phyloP scores from a whole-genome alignment of 2,888 invertebrate genomes.

The Aproaerema taeniolella region DNA sequence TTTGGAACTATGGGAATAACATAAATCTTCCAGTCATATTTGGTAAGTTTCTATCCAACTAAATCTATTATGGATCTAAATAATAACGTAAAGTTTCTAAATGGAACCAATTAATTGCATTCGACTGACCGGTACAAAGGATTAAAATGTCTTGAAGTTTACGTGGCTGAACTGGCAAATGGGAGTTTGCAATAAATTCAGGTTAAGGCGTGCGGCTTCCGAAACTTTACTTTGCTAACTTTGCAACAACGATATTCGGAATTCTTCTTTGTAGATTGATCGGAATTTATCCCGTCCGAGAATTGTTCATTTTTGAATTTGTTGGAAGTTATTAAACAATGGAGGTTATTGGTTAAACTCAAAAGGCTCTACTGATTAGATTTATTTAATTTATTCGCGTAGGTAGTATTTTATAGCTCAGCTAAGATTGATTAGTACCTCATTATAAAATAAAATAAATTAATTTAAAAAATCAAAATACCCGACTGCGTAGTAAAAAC shows the following conservation, averaged over 20 bases:
- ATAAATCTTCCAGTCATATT: constrained; percentile 36
- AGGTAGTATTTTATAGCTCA: too few species aligned
- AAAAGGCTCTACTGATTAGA: too few species aligned
- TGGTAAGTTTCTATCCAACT: constrained; percentile 37
- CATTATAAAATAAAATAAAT: too few species aligned
- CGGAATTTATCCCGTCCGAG: constrained; percentile 19
- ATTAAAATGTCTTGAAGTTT: constrained; percentile 13
- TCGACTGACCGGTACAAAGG: too few species aligned
- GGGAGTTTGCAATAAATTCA: constrained; percentile 27
- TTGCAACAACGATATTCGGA: constrained; percentile 33
- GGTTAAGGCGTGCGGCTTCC: constrained; percentile 25
- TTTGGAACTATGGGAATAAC: constrained; percentile 47
- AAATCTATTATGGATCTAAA: too few species aligned
- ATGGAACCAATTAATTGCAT: too few species aligned
- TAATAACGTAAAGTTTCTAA: too few species aligned
- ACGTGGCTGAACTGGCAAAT: constrained; percentile 15
- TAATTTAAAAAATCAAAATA: too few species aligned
- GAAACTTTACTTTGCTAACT: constrained; percentile 39
- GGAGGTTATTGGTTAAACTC: background rate
- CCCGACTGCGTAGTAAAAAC: too few species aligned
- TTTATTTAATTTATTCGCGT: too few species aligned
- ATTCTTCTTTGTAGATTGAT: constrained; percentile 27
- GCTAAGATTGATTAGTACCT: too few species aligned
- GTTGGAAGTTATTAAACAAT: constrained; percentile 11
- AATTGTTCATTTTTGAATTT: constrained; percentile 12